Percentiles rank a stretch among this genome's conserved stretches.
Evolutionary conservation across 2,113 vertebrate species (phyloP).

Genomic region (Oplegnathus fasciatus): DNA sequence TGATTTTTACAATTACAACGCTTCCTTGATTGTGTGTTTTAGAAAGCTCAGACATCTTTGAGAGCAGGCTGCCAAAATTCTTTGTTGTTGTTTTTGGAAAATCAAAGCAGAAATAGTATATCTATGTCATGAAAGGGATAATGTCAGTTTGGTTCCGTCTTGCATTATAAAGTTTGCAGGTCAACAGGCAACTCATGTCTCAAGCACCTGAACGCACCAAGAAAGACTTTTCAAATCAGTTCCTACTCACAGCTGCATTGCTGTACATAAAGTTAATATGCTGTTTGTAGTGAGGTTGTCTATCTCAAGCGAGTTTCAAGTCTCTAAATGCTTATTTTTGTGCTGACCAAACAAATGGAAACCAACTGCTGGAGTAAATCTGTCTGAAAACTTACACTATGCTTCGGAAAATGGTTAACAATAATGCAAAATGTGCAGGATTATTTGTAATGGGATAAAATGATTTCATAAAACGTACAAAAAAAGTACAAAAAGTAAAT

Average conservation of each 20-base stretch:
- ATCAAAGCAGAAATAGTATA: neutral
- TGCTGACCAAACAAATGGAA: neutral
- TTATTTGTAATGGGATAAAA: slow-evolving; percentile 2
- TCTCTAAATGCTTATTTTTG: neutral
- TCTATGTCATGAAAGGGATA: neutral
- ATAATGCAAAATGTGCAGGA: neutral
- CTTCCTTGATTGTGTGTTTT: neutral
- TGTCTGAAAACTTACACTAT: neutral
- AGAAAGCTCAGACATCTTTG: neutral
- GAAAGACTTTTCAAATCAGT: neutral
- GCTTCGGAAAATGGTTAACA: neutral
- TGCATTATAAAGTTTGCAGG: neutral
- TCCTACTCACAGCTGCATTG: neutral
- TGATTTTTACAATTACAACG: neutral
- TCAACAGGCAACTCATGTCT: neutral
- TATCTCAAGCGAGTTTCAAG: neutral
- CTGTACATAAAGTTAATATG: neutral
- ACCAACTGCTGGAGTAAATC: neutral
- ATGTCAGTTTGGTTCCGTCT: neutral
- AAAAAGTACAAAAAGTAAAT: slow-evolving; percentile 10
- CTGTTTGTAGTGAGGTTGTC: neutral
- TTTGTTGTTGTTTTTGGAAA: neutral
- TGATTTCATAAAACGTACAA: too few species aligned
- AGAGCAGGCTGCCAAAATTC: neutral
- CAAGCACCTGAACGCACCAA: neutral